Evolutionary conservation across 2,888 invertebrate genomes (phyloP), one percentile per base, ranked within the genome.

Genomic region (Macropis europaea): DNA sequence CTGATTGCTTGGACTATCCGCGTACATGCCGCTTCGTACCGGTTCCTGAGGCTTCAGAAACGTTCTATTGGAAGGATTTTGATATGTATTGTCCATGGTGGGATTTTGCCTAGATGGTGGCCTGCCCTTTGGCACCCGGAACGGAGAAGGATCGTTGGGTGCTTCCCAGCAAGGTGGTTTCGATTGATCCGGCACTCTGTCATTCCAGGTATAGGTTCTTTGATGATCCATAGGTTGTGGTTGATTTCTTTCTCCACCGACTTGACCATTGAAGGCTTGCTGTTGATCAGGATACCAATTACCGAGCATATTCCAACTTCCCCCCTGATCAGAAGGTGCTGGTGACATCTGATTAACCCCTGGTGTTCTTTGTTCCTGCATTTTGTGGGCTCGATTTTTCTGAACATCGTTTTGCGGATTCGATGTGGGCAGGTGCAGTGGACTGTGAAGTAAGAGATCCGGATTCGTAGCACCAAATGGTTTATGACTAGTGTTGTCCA

Each of bases 31-130:
- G 78, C 71, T 91, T 36, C 92, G 92, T 3, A 91, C 90, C 2
- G 93, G 93, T 40, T 93, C 93, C 75, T 92, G 93, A 0, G 94
- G 93, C 86, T 93, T 93, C 13, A 94, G 85, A 85, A 93, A 94
- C 5, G 93, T 93, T 5, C 87, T 86, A 1, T 86, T 73, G 28
- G 86, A 82, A 19, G 83, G 56, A 73, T 82, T 84, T 53, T 87
- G 87, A 69, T 92, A 91, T 72, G 91, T 91, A 77, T 91, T 92
- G 43, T 89, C 87, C 11, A 90, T 87, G 52, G 92, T 91, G 0
- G 90, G 88, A 22, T 92, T 91, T 77, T 87, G 88, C 68, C 93
- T 90, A 3, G 93, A 94, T 28, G 93, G 94, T 28, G 93, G 93
- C 78, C 93, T 91, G 0, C 93, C 93, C 88, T 93, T 93, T 1